Evolutionary conservation across 1,140 invertebrate genomes (phyloP).

Genomic region (Halictus rubicundus): DNA sequence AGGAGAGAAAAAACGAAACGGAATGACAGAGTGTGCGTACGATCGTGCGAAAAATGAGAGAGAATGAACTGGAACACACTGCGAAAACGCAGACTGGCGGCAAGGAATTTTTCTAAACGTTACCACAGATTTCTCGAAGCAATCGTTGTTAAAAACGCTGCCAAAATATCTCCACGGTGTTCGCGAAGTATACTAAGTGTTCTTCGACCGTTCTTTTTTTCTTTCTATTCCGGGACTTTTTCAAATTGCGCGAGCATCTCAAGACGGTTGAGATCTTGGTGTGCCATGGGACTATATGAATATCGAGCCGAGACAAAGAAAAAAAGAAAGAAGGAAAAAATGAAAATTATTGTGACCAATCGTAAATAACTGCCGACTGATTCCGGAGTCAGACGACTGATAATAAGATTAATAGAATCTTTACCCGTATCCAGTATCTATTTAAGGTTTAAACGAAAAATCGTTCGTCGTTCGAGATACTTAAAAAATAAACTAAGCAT

Average conservation of each 20-base stretch:
- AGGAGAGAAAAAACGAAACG: not conserved
- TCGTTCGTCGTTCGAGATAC: conserved; percentile 43
- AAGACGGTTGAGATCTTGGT: not conserved
- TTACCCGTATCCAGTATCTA: conserved; percentile 44
- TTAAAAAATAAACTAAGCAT: conserved; percentile 35
- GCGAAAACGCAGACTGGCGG: conserved; percentile 3
- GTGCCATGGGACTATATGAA: too few species aligned
- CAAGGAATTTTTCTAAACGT: conserved; percentile 31
- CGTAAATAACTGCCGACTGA: conserved; percentile 52
- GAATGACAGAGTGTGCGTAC: not conserved
- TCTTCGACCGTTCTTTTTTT: conserved; percentile 10
- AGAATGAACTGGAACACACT: not conserved
- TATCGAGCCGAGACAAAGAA: not conserved
- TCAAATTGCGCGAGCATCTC: conserved; percentile 29
- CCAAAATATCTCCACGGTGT: conserved; percentile 36
- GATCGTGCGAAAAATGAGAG: not conserved
- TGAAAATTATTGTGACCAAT: conserved; percentile 57
- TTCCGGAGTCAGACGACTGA: conserved; percentile 42
- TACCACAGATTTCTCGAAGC: conserved; percentile 42
- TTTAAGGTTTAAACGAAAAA: conserved; percentile 41
- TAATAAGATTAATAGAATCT: conserved; percentile 38
- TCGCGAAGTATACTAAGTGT: conserved; percentile 24
- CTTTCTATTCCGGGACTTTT: not conserved
- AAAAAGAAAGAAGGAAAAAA: not conserved
- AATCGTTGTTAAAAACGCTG: conserved; percentile 56